Evolutionary conservation across 2,888 invertebrate genomes (phyloP), one percentile per base, ranked within the genome.

Genomic region (Exocentrus adspersus): DNA sequence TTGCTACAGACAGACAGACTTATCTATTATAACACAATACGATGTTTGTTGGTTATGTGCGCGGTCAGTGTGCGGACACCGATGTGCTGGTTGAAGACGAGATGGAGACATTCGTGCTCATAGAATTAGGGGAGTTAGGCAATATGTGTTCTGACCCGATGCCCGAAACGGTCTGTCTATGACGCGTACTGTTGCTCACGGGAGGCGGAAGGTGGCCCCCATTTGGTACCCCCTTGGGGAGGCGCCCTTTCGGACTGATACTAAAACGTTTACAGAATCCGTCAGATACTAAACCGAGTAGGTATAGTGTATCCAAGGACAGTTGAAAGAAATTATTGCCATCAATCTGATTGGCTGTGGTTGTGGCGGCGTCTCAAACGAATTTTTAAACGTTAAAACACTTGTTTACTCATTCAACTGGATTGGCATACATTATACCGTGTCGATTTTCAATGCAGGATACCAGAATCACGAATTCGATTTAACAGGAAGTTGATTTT

Each of bases 11-110:
- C 65, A 65, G 68, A 70, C 72, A 74, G 74, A 80, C 77, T 75
- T 74, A 62, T 63, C 65, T 61, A 56, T 51, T 77, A 72, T 76
- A 77, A 79, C 76, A 74, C 78, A 72, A 74, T 80, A 73, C 75
- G 79, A 78, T 78, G 76, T 79, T 80, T 80, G 79, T 81, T 81
- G 78, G 80, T 80, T 77, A 75, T 80, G 79, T 81, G 81, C 81
- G 81, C 80, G 79, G 77, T 77, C 74, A 76, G 81, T 80, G 81
- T 80, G 77, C 79, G 82, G 80, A 81, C 80, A 78, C 73, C 63
- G 69, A 65, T 73, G 73, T 74, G 76, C 76, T 77, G 77, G 78
- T 79, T 78, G 77, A 79, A 79, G 78, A 79, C 79, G 75, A 78
- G 76, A 71, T 77, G 78, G 76, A 75, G 76, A 71, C 78, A 76